Base-by-base conservation (phyloP, 2,113 vertebrate species). In the Leucopternis melanops region DNA sequence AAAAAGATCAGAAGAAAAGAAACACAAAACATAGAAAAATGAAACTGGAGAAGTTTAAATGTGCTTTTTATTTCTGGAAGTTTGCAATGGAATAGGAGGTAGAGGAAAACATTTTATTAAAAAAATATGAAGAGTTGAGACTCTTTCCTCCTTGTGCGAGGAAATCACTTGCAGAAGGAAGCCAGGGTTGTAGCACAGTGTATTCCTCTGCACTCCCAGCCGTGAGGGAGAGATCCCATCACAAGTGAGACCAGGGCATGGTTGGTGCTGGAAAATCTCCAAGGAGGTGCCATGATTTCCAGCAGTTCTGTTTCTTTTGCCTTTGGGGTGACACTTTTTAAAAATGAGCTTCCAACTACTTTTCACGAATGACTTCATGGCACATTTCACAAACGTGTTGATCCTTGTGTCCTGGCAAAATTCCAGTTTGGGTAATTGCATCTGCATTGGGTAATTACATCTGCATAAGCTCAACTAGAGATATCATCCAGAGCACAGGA, bases 1-100 rank as follows among this genome's bases (percentile, higher is more conserved):
- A 79, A 82, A 96, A 95, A 95, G 89, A 97, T 96, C 96, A 97
- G 96, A 97, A 96, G 92, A 58, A 90, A 91, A 77, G 70, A 93
- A 97, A 84, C 61, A 80, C 34, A 79, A 86, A 93, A 38, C 44
- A 47, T 6, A 89, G 90, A 78, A 95, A 97, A 96, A 94, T 67
- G 82, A 93, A 95, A 94, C 90, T 36, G 52, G 93, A 94, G 88
- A 84, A 61, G 57, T 94, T 93, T 84, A 84, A 96, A 91, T 0
- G 2, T 92, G 92, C 45, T 89, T 91, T 95, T 89, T 96, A 90
- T 96, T 96, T 94, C 52, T 5, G 0, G 44, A 92, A 89, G 69
- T 67, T 88, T 94, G 72, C 81, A 87, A 44, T 65, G 45, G 80
- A 74, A 74, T 74, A 75, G 34, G 65, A 92, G 36, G 92, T 59